Percentiles rank a stretch among this genome's conserved stretches.
Evolutionary conservation across 2,797 vertebrate species (phyloP).

Genomic region (Rhynchonycteris naso): DNA sequence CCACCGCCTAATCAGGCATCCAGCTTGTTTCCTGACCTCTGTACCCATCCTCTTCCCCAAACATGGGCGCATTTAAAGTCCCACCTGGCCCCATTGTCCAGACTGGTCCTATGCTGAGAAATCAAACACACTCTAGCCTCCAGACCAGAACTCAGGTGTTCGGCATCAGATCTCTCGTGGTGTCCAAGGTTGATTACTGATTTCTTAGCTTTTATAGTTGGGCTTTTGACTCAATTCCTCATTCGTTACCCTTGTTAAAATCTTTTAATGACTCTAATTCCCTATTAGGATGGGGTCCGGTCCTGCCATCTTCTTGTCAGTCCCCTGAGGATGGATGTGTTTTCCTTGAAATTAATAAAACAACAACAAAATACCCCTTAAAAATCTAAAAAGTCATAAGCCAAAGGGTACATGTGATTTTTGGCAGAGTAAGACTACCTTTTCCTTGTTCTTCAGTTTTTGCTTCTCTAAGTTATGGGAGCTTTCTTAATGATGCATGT

Average conservation of each 20-base stretch:
- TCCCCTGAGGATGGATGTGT: neutral
- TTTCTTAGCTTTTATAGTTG: neutral
- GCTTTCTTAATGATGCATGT: neutral
- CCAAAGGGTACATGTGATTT: neutral
- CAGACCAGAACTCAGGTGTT: neutral
- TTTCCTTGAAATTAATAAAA: neutral
- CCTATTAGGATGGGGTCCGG: neutral
- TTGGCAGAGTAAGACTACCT: neutral
- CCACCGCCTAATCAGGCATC: neutral
- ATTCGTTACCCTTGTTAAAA: neutral
- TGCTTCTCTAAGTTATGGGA: neutral
- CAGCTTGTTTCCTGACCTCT: neutral
- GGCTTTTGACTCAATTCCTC: neutral
- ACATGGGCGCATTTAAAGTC: neutral
- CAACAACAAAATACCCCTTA: no score
- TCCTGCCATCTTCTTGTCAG: neutral
- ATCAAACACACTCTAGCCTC: neutral
- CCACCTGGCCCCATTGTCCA: neutral
- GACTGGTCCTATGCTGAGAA: neutral
- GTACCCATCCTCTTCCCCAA: neutral
- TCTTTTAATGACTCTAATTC: neutral
- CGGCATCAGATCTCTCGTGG: neutral
- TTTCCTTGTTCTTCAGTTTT: neutral
- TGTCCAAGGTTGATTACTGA: neutral
- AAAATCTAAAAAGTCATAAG: constrained; percentile 1